A percentile compares a stretch with the other conserved stretches of the same genome.
Evolutionary conservation across 2,888 invertebrate species (phyloP).

Genomic region (Malacosoma neustria): DNA sequence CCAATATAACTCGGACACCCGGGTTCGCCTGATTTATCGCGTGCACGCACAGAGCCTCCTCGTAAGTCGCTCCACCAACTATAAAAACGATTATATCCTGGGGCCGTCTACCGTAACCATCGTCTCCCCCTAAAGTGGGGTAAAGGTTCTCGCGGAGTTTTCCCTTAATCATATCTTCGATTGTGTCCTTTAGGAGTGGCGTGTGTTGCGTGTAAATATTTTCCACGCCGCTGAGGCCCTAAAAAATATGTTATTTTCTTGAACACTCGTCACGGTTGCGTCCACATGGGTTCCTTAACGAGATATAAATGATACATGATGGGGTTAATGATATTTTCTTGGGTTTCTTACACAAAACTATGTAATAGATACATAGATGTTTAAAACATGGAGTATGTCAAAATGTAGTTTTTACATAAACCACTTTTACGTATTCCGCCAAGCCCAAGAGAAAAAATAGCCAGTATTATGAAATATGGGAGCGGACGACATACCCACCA

Average conservation of each 20-base stretch:
- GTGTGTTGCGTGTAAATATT: conserved; percentile 99
- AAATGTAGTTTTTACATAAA: too few species aligned
- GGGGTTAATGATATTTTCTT: too few species aligned
- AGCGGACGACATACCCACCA: neutral
- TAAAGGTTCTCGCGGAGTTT: conserved; percentile 89
- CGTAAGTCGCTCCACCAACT: conserved; percentile 97
- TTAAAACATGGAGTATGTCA: too few species aligned
- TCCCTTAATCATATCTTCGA: conserved; percentile 94
- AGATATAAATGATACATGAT: too few species aligned
- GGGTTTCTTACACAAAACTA: too few species aligned
- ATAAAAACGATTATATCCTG: conserved; percentile 98
- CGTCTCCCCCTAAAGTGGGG: conserved; percentile 85
- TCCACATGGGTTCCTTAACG: too few species aligned
- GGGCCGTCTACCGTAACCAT: conserved; percentile 75
- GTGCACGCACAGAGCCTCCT: conserved; percentile 92
- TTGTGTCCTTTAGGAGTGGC: conserved; percentile 90
- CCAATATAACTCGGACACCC: conserved; percentile 85
- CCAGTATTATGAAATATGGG: too few species aligned
- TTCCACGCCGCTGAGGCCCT: conserved; percentile 95
- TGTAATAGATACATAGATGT: too few species aligned
- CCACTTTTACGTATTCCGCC: too few species aligned
- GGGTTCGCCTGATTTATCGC: conserved; percentile 81
- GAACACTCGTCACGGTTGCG: neutral
- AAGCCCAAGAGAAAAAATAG: too few species aligned
- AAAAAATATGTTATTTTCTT: conserved; percentile 7